Evolutionary conservation across 2,113 vertebrate genomes (phyloP).

Genomic region (Nothobranchius kuhntae): DNA sequence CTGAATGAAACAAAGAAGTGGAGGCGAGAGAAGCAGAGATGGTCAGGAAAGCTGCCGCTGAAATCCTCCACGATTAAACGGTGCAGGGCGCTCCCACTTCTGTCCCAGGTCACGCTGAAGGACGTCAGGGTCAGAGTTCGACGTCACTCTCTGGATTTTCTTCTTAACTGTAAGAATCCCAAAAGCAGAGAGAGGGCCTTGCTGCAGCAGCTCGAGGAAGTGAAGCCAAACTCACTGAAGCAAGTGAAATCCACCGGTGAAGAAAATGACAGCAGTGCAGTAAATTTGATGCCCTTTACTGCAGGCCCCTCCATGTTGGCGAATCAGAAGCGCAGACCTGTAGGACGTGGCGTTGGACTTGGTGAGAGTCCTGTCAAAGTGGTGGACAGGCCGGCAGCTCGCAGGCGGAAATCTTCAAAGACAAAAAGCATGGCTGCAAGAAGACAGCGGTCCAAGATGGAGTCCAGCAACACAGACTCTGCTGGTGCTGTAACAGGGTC

Average conservation of each 20-base stretch:
- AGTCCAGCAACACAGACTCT: constrained; percentile 2
- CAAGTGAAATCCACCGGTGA: constrained; percentile 8
- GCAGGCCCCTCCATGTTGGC: constrained; percentile 33
- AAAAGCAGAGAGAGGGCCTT: constrained; percentile 72
- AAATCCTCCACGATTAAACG: constrained; percentile 32
- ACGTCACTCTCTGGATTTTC: constrained; percentile 74
- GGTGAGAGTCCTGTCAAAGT: constrained; percentile 45
- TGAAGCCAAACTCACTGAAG: constrained; percentile 27
- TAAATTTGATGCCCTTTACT: constrained; percentile 63
- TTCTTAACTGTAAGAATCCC: constrained; percentile 73
- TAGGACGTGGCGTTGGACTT: constrained; percentile 1
- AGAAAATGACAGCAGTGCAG: constrained; percentile 19
- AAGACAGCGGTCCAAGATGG: background rate
- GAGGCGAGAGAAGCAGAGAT: constrained; percentile 69
- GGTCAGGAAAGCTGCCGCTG: constrained; percentile 44
- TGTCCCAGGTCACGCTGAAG: constrained; percentile 63
- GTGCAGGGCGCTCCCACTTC: constrained; percentile 24
- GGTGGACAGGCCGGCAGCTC: constrained; percentile 26
- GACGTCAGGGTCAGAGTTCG: constrained; percentile 71
- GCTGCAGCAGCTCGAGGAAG: constrained; percentile 63
- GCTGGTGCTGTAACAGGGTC: background rate
- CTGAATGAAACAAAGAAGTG: constrained; percentile 70
- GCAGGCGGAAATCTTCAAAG: constrained; percentile 57
- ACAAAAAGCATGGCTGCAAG: constrained; percentile 42
- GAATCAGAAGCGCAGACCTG: constrained; percentile 19